These are phyloP conservation scores for Andrena praecox DNA, from an alignment of 2,888 invertebrate species.

Conservation along the genomic window DNA sequence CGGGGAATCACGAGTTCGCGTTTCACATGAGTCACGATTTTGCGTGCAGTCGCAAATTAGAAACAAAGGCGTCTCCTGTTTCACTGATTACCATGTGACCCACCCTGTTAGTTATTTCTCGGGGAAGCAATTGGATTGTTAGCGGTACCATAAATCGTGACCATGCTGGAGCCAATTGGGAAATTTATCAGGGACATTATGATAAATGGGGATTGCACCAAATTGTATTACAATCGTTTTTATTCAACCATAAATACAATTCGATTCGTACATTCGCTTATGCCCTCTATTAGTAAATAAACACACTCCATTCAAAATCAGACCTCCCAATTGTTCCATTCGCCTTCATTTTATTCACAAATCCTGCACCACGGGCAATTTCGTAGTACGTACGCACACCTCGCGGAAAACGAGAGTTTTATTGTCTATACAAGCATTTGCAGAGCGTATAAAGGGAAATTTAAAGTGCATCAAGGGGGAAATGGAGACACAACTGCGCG, in stretches of 20 bases:
- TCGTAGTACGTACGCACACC: constrained; percentile 11
- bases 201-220: background rate
- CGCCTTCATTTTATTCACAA: background rate
- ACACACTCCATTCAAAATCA: constrained; percentile 9
- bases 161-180: background rate
- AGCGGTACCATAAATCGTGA: background rate
- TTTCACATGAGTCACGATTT: constrained; percentile 12
- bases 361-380: constrained; percentile 21
- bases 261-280: constrained; percentile 19
- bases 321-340: background rate
- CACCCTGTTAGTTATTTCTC: background rate
- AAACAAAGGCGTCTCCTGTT: constrained; percentile 2
- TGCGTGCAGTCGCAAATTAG: constrained; percentile 4
- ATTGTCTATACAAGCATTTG: constrained; percentile 57
- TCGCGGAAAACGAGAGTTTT: constrained; percentile 35
- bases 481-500: constrained; percentile 11
- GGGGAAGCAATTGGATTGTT: constrained; percentile 6
- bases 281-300: constrained; percentile 2
- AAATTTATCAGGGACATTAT: background rate
- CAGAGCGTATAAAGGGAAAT: constrained; percentile 31
- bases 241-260: constrained; percentile 50
- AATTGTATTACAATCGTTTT: constrained; percentile 39
- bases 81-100: background rate
- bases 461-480: constrained; percentile 19
- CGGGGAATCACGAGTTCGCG: constrained; percentile 3